phyloP scores from a whole-genome alignment of 2,888 invertebrate species.

The Caenorhabditis sp. region DNA sequence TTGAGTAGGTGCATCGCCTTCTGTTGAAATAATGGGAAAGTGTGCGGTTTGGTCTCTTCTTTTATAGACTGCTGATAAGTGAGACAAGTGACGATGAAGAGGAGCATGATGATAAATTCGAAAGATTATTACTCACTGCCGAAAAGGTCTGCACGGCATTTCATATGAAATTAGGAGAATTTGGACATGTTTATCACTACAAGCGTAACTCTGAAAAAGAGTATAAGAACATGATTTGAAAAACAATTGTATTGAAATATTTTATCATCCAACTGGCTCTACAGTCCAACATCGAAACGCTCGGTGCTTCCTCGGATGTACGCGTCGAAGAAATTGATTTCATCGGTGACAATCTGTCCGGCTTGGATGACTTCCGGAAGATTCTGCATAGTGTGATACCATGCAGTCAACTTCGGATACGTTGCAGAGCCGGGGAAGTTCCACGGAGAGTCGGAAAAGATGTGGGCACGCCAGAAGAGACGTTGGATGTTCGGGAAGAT shows the following conservation, averaged over 20 bases:
- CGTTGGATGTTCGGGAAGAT: conserved; percentile 18
- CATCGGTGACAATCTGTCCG: neutral
- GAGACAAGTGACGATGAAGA: neutral
- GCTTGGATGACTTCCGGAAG: conserved; percentile 38
- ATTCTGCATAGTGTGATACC: conserved; percentile 1
- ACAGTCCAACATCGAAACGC: neutral
- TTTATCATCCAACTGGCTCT: too few species aligned
- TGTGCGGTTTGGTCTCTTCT: conserved; percentile 2
- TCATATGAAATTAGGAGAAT: too few species aligned
- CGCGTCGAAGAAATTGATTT: neutral
- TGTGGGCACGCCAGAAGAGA: conserved; percentile 7
- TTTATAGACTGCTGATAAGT: conserved; percentile 8
- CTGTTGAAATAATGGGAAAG: neutral
- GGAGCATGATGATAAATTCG: conserved; percentile 3
- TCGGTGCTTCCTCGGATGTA: conserved; percentile 1
- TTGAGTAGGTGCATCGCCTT: conserved; percentile 6
- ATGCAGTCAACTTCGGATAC: conserved; percentile 6
- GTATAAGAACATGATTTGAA: too few species aligned
- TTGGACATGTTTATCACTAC: too few species aligned
- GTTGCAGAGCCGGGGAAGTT: neutral
- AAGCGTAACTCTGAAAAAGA: too few species aligned
- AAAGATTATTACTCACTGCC: conserved; percentile 4
- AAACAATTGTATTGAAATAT: too few species aligned
- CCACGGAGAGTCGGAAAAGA: neutral
- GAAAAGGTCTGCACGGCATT: neutral